Conservation (phyloP, 2,797 vertebrate genomes). For the Falco biarmicus region DNA sequence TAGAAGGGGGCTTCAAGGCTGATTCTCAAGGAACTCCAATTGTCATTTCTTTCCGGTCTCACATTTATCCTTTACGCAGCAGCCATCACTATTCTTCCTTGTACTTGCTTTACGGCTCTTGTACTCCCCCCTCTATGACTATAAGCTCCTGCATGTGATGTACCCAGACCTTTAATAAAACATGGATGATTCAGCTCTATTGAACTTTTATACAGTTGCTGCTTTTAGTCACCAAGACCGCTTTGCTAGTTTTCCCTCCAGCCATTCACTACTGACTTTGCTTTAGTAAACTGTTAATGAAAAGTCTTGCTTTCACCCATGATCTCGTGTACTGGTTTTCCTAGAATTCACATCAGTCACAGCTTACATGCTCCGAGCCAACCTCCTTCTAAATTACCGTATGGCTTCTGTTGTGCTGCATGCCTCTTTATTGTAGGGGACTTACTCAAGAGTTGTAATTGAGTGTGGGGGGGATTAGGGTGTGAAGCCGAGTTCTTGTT, state of each 20-base stretch:
- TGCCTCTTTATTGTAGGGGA: neutral
- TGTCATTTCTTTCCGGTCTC: neutral
- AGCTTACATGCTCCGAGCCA: neutral
- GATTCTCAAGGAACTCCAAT: neutral
- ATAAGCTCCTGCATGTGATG: neutral
- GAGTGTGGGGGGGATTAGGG: neutral
- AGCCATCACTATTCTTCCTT: neutral
- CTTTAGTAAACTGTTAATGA: neutral
- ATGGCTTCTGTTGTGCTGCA: neutral
- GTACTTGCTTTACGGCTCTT: neutral
- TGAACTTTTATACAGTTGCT: neutral
- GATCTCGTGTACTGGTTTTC: neutral
- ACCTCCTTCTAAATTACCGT: neutral
- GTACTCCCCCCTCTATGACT: neutral
- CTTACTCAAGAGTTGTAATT: neutral
- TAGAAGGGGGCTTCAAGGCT: neutral
- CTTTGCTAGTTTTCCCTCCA: neutral
- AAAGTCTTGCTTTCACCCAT: neutral
- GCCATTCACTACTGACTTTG: neutral
- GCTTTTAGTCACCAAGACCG: neutral
- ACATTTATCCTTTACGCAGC: neutral
- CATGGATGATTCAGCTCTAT: fast-evolving
- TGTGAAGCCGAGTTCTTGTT: neutral
- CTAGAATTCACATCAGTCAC: neutral
- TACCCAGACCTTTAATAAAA: neutral